A percentile compares a stretch with the other conserved stretches of the same genome.
Evolutionary conservation across 2,797 vertebrate genomes (phyloP).

Genomic region (Falco berigora): DNA sequence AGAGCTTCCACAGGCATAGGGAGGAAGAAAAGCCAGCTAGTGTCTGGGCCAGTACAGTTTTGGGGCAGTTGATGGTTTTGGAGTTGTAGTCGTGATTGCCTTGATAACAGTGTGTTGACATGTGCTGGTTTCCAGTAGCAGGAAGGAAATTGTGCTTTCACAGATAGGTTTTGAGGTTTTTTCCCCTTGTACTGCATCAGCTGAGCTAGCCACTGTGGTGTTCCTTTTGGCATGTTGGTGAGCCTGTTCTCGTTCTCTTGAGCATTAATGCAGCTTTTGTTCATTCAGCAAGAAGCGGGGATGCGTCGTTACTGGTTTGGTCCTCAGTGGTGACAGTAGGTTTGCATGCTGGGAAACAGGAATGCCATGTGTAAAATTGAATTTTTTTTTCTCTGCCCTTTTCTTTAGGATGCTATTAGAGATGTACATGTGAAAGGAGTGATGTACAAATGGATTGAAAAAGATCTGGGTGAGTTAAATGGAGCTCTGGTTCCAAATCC

Average conservation of each 20-base stretch:
- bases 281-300: not conserved
- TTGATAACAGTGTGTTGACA: not conserved
- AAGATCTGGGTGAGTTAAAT: slow-evolving; percentile 76
- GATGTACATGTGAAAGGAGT: slow-evolving; percentile 81
- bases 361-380: not conserved
- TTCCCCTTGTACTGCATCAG: not conserved
- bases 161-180: not conserved
- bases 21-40: not conserved
- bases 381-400: not conserved
- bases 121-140: not conserved
- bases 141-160: not conserved
- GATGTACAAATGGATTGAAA: slow-evolving; percentile 83
- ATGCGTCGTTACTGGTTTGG: not conserved
- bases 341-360: not conserved
- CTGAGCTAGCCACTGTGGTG: not conserved
- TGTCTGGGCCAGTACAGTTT: not conserved
- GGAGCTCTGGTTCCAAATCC: not conserved
- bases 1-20: not conserved
- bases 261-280: not conserved
- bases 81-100: not conserved
- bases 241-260: not conserved
- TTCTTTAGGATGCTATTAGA: slow-evolving; percentile 76
- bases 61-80: not conserved
- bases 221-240: not conserved
- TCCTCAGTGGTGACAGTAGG: not conserved